These are phyloP conservation scores for Adrianichthys oophorus DNA, from an alignment of 2,797 vertebrate species.

Conservation along the genomic window DNA sequence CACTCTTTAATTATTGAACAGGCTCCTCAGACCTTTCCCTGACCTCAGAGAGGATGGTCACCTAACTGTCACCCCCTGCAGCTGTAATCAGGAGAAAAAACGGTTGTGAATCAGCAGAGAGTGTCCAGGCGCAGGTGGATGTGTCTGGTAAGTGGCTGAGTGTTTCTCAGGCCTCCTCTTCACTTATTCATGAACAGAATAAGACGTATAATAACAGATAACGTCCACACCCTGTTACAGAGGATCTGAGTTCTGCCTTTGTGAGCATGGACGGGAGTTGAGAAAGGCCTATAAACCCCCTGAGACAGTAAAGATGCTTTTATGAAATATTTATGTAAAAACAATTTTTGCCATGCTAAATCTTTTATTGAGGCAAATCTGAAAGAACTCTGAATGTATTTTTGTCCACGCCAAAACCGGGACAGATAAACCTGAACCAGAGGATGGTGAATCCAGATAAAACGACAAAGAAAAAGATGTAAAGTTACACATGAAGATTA, in stretches of 20 bases:
- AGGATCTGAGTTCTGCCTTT: constrained; percentile 15
- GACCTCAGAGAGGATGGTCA: constrained; percentile 49
- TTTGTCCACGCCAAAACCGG: neutral
- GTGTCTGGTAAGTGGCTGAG: constrained; percentile 53
- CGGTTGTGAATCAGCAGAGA: constrained; percentile 34
- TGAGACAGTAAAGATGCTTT: constrained; percentile 15
- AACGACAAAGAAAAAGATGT: too few species aligned
- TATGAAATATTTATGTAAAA: constrained; percentile 46
- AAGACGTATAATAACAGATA: constrained; percentile 57
- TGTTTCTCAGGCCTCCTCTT: constrained; percentile 50
- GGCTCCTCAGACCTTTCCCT: constrained; percentile 52
- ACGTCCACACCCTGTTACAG: constrained; percentile 44
- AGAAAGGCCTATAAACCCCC: neutral
- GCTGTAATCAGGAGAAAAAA: constrained; percentile 53
- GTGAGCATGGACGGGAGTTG: constrained; percentile 1
- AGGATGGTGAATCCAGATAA: too few species aligned
- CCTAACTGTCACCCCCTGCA: constrained; percentile 43
- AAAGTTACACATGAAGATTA: too few species aligned
- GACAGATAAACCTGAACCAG: too few species aligned
- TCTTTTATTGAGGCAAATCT: constrained; percentile 40
- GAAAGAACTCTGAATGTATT: constrained; percentile 1
- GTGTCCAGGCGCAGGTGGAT: constrained; percentile 63
- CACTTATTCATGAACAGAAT: constrained; percentile 71
- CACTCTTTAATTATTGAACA: constrained; percentile 66
- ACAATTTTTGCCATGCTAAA: constrained; percentile 33